Evolutionary conservation across 1,140 invertebrate species (phyloP).

Genomic region (Ceratina japonica): DNA sequence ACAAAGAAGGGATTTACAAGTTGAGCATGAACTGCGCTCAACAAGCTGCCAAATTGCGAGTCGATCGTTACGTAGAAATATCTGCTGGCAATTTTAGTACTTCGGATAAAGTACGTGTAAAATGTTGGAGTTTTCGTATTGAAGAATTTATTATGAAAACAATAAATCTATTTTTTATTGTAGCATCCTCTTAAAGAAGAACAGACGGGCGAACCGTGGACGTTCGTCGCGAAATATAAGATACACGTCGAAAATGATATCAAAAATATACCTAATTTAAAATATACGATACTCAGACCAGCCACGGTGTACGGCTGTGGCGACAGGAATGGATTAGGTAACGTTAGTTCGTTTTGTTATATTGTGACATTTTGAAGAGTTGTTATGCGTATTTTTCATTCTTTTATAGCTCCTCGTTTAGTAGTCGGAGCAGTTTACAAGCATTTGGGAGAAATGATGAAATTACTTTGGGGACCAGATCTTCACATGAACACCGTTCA

Average conservation of each 20-base stretch:
- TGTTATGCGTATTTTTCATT: no score
- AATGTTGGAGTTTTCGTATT: constrained; percentile 3
- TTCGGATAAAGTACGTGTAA: constrained; percentile 91
- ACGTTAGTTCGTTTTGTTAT: constrained; percentile 7
- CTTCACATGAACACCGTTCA: constrained; percentile 93
- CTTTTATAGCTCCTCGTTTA: constrained; percentile 86
- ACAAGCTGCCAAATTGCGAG: constrained; percentile 85
- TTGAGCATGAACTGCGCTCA: constrained; percentile 91
- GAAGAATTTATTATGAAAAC: not conserved
- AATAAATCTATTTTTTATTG: constrained; percentile 10
- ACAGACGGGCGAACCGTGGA: constrained; percentile 89
- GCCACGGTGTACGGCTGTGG: constrained; percentile 92
- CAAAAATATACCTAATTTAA: constrained; percentile 83
- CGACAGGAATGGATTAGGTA: constrained; percentile 90
- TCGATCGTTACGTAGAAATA: constrained; percentile 89
- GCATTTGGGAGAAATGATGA: constrained; percentile 93
- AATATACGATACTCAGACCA: constrained; percentile 90
- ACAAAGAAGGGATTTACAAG: constrained; percentile 92
- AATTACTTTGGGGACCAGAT: constrained; percentile 92
- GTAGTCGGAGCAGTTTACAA: constrained; percentile 93
- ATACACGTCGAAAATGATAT: constrained; percentile 90
- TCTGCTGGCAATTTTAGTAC: constrained; percentile 90
- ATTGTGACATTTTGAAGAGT: no score
- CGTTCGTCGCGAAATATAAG: constrained; percentile 90
- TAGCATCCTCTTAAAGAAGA: constrained; percentile 88